Evolutionary conservation across 2,113 vertebrate species (phyloP).

Genomic region (Chionodraco myersi): DNA sequence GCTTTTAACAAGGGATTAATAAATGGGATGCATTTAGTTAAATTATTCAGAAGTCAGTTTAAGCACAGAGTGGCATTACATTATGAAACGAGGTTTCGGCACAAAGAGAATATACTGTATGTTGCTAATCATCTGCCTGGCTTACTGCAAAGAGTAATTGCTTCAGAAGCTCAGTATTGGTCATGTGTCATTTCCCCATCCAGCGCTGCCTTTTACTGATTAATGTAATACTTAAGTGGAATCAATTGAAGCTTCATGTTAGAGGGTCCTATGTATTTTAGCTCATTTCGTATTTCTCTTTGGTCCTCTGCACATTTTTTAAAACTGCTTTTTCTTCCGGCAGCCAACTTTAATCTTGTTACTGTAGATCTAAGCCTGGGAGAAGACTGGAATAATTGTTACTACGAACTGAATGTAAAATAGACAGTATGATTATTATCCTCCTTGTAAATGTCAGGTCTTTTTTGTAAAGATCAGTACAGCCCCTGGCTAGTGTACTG

Average conservation of each 20-base stretch:
- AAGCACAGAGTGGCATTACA: constrained; percentile 66
- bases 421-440: constrained; percentile 7
- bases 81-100: constrained; percentile 55
- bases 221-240: constrained; percentile 41
- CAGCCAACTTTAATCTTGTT: constrained; percentile 18
- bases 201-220: constrained; percentile 48
- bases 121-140: constrained; percentile 67
- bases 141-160: constrained; percentile 63
- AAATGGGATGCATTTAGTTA: constrained; percentile 58
- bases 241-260: constrained; percentile 36
- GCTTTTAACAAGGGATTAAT: constrained; percentile 68
- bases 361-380: constrained; percentile 11
- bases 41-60: constrained; percentile 70
- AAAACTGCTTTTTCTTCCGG: constrained; percentile 19
- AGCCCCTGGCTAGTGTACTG: constrained; percentile 1
- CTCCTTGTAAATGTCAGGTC: background rate
- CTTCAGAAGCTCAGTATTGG: constrained; percentile 59
- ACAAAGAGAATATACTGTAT: constrained; percentile 46
- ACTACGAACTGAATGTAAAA: constrained; percentile 22
- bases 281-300: constrained; percentile 35
- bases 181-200: constrained; percentile 65
- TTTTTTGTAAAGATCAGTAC: constrained; percentile 6
- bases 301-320: constrained; percentile 9
- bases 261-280: constrained; percentile 39
- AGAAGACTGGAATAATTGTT: constrained; percentile 39